These are phyloP conservation scores for Lepidostoma basale DNA, from an alignment of 1,140 invertebrate species.

Conservation along the genomic window DNA sequence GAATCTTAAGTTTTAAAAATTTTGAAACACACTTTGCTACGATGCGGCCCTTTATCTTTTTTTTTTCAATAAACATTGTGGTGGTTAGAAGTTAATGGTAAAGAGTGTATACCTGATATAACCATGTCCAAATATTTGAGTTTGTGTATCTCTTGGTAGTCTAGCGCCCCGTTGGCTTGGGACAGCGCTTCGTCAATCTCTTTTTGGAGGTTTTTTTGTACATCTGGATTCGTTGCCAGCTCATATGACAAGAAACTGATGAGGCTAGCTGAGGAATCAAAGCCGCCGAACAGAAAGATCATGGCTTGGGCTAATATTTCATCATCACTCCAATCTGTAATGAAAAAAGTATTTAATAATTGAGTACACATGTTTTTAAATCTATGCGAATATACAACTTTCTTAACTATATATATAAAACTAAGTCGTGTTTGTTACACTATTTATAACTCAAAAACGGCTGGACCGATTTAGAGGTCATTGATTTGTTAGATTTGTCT, in stretches of 20 bases:
- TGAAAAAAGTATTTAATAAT: no score
- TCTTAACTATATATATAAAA: no score
- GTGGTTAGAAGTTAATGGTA: no score
- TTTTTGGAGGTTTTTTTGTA: slow-evolving; percentile 63
- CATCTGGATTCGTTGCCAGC: slow-evolving; percentile 63
- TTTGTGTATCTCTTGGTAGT: slow-evolving; percentile 60
- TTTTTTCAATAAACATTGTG: background rate
- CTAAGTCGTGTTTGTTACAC: no score
- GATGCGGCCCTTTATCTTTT: background rate
- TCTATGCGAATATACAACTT: no score
- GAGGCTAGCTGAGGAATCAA: slow-evolving; percentile 65
- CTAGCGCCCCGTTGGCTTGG: slow-evolving; percentile 54
- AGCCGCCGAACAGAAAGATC: slow-evolving; percentile 68
- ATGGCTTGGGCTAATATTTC: slow-evolving; percentile 62
- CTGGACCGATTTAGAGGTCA: no score
- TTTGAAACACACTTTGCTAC: background rate
- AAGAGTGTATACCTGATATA: slow-evolving; percentile 59
- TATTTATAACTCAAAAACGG: no score
- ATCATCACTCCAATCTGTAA: slow-evolving; percentile 57
- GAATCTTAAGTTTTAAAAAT: no score
- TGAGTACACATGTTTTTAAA: no score
- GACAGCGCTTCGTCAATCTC: slow-evolving; percentile 60
- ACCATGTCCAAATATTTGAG: slow-evolving; percentile 72
- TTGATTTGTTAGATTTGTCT: no score
- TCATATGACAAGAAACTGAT: slow-evolving; percentile 61